Conservation (phyloP, 2,113 vertebrate genomes). For the Prionailurus bengalensis region DNA sequence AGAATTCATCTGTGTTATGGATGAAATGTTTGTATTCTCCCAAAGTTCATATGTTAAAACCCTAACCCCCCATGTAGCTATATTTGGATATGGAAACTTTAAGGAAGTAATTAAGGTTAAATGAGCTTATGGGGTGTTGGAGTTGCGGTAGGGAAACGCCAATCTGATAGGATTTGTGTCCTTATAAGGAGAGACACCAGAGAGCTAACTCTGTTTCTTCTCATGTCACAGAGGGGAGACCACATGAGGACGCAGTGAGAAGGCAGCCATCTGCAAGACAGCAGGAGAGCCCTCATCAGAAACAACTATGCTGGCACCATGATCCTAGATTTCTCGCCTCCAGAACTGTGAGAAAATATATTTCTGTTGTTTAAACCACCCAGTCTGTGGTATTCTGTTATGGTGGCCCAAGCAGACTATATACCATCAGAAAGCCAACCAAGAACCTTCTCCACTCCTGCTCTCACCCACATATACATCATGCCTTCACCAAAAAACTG, state of each 20-base stretch:
- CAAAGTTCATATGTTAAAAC: neutral
- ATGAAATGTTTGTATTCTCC: neutral
- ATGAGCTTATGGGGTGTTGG: neutral
- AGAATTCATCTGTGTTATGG: neutral
- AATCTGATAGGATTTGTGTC: neutral
- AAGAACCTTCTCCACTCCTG: neutral
- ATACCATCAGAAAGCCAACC: neutral
- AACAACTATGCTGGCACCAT: neutral
- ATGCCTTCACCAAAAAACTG: neutral
- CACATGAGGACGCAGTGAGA: neutral
- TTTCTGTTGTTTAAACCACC: neutral
- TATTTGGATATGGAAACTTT: neutral
- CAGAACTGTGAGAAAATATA: neutral
- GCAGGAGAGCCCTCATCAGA: neutral
- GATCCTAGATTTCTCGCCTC: neutral
- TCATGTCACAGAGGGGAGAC: neutral
- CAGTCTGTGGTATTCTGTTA: neutral
- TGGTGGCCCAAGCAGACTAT: neutral
- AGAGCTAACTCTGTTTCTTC: neutral
- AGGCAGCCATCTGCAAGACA: neutral
- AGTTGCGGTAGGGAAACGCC: rapidly evolving
- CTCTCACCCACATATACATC: neutral
- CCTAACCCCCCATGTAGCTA: neutral
- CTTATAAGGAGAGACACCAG: neutral
- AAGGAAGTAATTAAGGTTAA: neutral